Percentiles rank a stretch among this genome's conserved stretches.
Conservation (phyloP, 2,797 vertebrate genomes). For the Paramormyrops hopkinsi region DNA sequence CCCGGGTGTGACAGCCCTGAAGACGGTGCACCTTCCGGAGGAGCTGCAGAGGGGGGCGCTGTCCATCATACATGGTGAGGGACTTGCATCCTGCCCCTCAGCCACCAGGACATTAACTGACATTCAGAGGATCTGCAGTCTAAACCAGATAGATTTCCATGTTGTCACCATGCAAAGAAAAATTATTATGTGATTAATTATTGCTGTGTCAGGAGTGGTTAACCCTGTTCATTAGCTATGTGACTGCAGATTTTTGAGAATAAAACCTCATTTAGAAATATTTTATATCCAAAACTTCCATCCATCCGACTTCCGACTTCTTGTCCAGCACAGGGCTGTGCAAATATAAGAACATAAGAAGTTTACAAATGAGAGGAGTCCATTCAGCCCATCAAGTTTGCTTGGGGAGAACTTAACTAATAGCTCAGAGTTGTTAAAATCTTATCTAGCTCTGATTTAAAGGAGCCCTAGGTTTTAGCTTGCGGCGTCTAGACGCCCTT, state of each 20-base stretch:
- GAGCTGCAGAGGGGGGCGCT: constrained; percentile 57
- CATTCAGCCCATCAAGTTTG: neutral
- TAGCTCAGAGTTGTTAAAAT: neutral
- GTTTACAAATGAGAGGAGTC: neutral
- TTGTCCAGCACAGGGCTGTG: neutral
- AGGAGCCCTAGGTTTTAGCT: neutral
- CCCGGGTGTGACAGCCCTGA: constrained; percentile 68
- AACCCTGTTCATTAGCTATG: neutral
- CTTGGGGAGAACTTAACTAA: no score
- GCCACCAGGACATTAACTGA: no score
- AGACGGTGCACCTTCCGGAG: constrained; percentile 58
- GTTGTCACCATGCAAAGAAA: neutral
- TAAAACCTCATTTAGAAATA: neutral
- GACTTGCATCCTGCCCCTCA: neutral
- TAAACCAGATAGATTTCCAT: neutral
- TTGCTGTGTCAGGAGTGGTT: neutral
- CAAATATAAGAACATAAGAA: neutral
- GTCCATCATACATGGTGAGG: constrained; percentile 62
- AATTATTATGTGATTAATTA: neutral
- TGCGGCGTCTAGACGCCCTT: neutral
- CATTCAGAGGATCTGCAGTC: neutral
- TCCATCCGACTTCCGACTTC: neutral
- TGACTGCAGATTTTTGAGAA: neutral
- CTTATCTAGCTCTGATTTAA: neutral
- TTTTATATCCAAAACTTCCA: neutral